Evolutionary conservation across 2,113 vertebrate genomes (phyloP).

Genomic region (Syrmaticus mikado): DNA sequence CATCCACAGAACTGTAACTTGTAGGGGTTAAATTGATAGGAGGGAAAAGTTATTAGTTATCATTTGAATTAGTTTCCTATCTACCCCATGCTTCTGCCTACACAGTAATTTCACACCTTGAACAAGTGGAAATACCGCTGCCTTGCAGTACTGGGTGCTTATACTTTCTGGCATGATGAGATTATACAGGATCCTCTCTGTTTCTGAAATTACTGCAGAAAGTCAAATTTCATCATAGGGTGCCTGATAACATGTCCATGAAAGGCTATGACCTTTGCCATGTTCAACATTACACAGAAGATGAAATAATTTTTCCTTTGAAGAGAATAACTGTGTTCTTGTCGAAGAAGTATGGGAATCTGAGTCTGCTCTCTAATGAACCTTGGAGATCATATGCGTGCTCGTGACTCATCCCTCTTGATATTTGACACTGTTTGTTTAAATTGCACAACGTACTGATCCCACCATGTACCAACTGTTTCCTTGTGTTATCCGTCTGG

Average conservation of each 20-base stretch:
- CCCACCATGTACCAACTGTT: constrained; percentile 1
- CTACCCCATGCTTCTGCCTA: background rate
- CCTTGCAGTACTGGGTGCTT: background rate
- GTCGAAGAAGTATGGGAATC: background rate
- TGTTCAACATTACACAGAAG: background rate
- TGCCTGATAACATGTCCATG: background rate
- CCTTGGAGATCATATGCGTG: background rate
- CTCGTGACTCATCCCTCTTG: constrained; percentile 1
- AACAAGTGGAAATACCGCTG: background rate
- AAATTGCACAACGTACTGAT: constrained; percentile 43
- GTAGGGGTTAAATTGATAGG: background rate
- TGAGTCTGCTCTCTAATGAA: background rate
- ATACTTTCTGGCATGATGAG: background rate
- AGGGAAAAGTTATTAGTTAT: background rate
- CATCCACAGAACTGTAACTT: background rate
- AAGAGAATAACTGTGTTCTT: background rate
- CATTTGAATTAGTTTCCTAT: background rate
- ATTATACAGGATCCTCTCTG: background rate
- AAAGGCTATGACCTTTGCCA: background rate
- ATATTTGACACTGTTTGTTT: constrained; percentile 44
- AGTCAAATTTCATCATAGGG: background rate
- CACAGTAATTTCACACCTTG: background rate
- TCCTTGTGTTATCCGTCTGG: constrained; percentile 36
- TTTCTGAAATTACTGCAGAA: background rate
- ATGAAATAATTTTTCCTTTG: background rate